phyloP scores from a whole-genome alignment of 2,113 vertebrate genomes.

The Pluvialis apricaria region DNA sequence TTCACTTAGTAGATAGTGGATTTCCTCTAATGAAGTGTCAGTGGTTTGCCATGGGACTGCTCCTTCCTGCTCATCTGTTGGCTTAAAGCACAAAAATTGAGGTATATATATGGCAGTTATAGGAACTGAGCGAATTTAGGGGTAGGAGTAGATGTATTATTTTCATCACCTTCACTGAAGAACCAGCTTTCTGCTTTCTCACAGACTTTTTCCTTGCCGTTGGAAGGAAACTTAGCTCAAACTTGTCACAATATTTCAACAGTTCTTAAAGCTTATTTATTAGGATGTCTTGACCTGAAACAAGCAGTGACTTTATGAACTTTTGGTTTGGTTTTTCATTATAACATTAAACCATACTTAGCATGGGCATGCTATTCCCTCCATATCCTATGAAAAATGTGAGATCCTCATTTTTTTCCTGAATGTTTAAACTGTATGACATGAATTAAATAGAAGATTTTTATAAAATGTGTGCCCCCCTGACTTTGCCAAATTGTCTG shows the following conservation, averaged over 20 bases:
- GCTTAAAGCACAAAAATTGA: not conserved
- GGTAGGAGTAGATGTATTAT: not conserved
- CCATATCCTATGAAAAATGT: not conserved
- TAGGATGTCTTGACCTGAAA: not conserved
- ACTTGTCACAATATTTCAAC: not conserved
- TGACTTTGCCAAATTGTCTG: not conserved
- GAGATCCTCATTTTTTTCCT: not conserved
- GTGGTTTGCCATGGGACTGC: not conserved
- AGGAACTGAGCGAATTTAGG: not conserved
- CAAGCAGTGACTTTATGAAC: not conserved
- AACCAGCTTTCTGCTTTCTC: not conserved
- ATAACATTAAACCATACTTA: not conserved
- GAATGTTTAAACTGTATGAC: not conserved
- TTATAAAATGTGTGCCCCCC: not conserved
- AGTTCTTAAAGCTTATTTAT: not conserved
- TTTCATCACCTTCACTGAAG: not conserved
- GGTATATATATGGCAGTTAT: accelerated
- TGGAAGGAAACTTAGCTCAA: not conserved
- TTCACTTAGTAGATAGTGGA: not conserved
- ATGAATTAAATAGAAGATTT: not conserved
- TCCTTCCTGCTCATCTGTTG: not conserved
- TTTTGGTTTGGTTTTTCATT: not conserved
- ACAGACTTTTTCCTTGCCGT: not conserved
- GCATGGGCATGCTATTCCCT: not conserved
- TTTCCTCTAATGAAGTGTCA: not conserved